A percentile compares a stretch with the other conserved stretches of the same genome.
Evolutionary conservation across 2,113 vertebrate genomes (phyloP).

Genomic region (Phrynosoma blainvillii): DNA sequence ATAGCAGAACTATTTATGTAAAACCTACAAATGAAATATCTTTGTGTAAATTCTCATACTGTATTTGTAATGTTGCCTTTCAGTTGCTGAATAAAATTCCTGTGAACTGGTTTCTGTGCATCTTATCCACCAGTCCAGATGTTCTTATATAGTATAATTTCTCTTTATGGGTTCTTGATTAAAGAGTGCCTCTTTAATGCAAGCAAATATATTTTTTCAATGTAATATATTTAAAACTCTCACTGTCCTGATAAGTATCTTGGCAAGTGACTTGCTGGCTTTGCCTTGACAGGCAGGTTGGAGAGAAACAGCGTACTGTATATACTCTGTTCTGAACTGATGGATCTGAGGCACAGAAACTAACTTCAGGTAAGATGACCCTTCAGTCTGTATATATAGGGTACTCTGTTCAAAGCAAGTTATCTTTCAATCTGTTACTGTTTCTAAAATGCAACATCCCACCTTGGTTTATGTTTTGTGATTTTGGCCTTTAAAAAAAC

Average conservation of each 20-base stretch:
- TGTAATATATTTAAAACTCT: conserved; percentile 11
- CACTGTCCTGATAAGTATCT: background rate
- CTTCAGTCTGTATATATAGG: conserved; percentile 17
- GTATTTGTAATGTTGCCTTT: background rate
- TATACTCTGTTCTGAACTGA: background rate
- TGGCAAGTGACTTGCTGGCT: conserved; percentile 30
- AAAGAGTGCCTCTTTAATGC: background rate
- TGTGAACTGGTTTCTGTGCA: conserved; percentile 10
- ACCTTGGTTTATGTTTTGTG: background rate
- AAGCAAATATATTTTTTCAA: background rate
- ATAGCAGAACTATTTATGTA: background rate
- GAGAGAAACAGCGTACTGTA: conserved; percentile 18
- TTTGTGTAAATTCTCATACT: background rate
- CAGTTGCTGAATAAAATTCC: conserved; percentile 1
- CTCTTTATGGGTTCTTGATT: fast-evolving
- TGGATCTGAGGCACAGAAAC: conserved; percentile 15
- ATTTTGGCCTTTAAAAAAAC: background rate
- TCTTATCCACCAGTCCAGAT: conserved; percentile 14
- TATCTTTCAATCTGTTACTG: background rate
- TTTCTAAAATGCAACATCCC: background rate
- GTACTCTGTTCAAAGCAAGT: background rate
- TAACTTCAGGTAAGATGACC: conserved; percentile 6
- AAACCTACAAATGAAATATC: fast-evolving
- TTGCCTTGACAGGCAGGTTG: conserved; percentile 16
- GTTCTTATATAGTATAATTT: background rate